Evolutionary conservation across 2,888 invertebrate species (phyloP), one percentile per base, ranked within the genome.

Genomic region (Ennomos fuscantarius): DNA sequence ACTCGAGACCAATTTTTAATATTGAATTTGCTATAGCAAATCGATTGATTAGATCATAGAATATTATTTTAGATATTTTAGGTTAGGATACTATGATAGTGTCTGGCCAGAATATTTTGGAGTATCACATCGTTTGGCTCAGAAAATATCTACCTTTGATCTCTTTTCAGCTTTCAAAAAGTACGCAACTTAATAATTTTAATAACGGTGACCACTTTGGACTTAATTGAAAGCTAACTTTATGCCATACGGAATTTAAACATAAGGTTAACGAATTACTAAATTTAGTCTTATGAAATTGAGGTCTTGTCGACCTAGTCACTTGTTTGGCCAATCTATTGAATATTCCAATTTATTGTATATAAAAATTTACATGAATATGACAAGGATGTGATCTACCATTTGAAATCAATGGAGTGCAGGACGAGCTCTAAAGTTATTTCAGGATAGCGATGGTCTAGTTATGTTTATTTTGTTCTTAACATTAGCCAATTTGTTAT

Each of bases 191-290:
- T 89, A 89, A 90, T 89, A 83, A 86, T 85, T 82, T 81, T 82
- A 86, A 83, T 83, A 86, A 82, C 82, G 82, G 83, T 82, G 87
- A 87, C 87, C 87, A 86, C 81, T 78, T 85, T 82, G 85, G 86
- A 91, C 89, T 90, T 91, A 89, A 90, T 65, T 90, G 91, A 90
- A 92, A 91, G 92, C 90, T 89, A 89, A 92, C 87, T 89, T 88
- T 90, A 92, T 91, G 92, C 92, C 92, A 92, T 92, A 91, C 84
- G 92, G 91, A 91, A 90, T 90, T 91, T 87, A 87, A 78, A 90
- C 90, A 89, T 91, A 91, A 91, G 90, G 87, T 89, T 91, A 89
- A 92, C 92, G 92, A 92, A 92, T 91, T 92, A 90, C 90, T 92
- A 91, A 92, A 92, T 87, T 89, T 90, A 90, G 90, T 86, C 82